Evolutionary conservation across 2,888 invertebrate genomes (phyloP).

Genomic region (Napeogenes inachia): DNA sequence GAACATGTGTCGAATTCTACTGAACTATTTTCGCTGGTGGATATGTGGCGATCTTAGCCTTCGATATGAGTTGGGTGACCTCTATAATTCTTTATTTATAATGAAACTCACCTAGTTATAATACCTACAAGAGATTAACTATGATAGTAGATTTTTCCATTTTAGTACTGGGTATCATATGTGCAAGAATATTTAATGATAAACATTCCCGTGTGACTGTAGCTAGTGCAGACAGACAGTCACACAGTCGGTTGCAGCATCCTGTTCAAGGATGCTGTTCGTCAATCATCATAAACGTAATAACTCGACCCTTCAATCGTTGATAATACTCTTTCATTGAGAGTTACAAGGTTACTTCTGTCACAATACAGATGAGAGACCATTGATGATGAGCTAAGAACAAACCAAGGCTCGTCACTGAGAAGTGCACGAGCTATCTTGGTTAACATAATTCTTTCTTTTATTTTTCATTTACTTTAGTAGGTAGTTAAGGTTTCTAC

Average conservation of each 20-base stretch:
- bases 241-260: constrained; percentile 12
- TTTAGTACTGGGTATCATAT: too few species aligned
- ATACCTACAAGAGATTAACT: too few species aligned
- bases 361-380: too few species aligned
- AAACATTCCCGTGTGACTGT: neutral
- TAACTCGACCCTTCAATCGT: neutral
- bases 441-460: too few species aligned
- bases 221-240: constrained; percentile 5
- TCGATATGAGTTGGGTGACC: constrained; percentile 19
- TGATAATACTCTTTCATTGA: neutral
- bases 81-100: constrained; percentile 12
- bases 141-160: too few species aligned
- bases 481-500: too few species aligned
- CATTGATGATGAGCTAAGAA: too few species aligned
- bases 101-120: neutral
- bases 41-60: constrained; percentile 46
- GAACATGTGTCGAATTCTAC: constrained; percentile 51
- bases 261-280: constrained; percentile 19
- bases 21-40: constrained; percentile 48
- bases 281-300: constrained; percentile 32
- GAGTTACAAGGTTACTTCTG: neutral
- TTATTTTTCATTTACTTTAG: too few species aligned
- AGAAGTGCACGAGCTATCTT: too few species aligned
- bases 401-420: too few species aligned
- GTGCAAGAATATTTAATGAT: too few species aligned